These are phyloP conservation scores for Brachionus asplanchnoidis DNA, from an alignment of 1,140 invertebrate genomes.

Conservation along the genomic window DNA sequence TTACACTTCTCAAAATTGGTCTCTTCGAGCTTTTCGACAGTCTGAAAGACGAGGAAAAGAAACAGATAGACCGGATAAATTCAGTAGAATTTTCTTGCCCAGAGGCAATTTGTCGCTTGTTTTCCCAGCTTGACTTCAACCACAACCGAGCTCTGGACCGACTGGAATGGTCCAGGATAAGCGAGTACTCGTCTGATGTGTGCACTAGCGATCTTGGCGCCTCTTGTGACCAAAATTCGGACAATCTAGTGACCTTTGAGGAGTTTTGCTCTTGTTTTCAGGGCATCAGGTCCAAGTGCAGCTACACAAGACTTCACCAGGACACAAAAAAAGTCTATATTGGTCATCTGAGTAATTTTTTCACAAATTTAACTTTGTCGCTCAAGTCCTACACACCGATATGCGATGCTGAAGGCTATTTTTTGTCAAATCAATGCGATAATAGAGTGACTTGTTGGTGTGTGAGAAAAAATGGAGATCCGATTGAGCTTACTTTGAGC, in stretches of 20 bases:
- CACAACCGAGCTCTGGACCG: neutral
- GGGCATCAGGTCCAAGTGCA: neutral
- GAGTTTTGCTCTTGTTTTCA: constrained; percentile 20
- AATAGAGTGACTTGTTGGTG: constrained; percentile 31
- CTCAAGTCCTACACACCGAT: neutral
- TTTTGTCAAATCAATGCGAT: constrained; percentile 16
- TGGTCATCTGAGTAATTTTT: neutral
- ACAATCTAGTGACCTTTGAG: neutral
- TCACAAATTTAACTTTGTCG: neutral
- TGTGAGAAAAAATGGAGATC: constrained; percentile 20
- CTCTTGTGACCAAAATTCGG: neutral
- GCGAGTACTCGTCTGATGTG: neutral
- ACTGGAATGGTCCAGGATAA: neutral
- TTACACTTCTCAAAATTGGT: neutral
- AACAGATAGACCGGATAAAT: neutral
- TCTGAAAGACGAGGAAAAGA: neutral
- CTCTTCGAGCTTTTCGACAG: neutral
- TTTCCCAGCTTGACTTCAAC: constrained; percentile 1
- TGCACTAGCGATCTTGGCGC: neutral
- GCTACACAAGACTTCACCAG: neutral
- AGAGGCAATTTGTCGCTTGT: neutral
- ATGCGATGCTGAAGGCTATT: constrained; percentile 16
- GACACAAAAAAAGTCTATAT: neutral
- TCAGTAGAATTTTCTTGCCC: constrained; percentile 1
- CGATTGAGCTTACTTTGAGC: neutral